Evolutionary conservation across 2,113 vertebrate species (phyloP), one percentile per base, ranked within the genome.

Genomic region (Tinamus guttatus): DNA sequence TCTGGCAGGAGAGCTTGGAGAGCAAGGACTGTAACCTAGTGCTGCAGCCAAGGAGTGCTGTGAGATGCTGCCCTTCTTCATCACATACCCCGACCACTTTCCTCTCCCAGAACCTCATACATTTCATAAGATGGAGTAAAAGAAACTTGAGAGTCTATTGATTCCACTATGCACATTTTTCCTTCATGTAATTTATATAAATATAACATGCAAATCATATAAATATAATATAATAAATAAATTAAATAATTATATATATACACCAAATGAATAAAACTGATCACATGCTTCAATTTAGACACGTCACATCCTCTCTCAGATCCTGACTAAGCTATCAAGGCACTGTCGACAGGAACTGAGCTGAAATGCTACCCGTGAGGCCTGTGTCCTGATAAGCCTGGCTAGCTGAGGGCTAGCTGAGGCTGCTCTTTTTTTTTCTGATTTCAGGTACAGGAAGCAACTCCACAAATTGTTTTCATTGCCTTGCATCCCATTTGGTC

Each of bases 1-100:
- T 89, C 83, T 90, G 95, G 89, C 83, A 51, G 60, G 80, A 84
- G 69, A 9, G 69, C 51, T 58, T 90, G 83, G 51, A 74, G 83
- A 78, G 56, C 83, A 43, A 81, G 91, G 40, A 28, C 60, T 71
- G 74, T 32, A 85, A 81, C 58, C 32, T 34, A 77, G 59, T 51
- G 32, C 40, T 21, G 27, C 54, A 79, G 51, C 27, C 85, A 59
- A 40, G 60, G 45, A 70, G 59, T 11, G 27, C 60, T 70, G 30
- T 16, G 71, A 63, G n/a, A 19, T 22, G 7, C 36, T n/a, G 15
- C 27, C 40, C 76, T 43, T 28, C 51, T 27, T 27, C 58, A 13
- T 59, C 82, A 59, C 40, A 68, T 3, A 70, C 2, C 7, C 52
- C 30, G 34, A 2, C 6, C 12, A 83, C 79, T 43, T 30, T 89